A percentile compares a stretch with the other conserved stretches of the same genome.
Evolutionary conservation across 2,113 vertebrate genomes (phyloP).

Genomic region (Peromyscus maniculatus): DNA sequence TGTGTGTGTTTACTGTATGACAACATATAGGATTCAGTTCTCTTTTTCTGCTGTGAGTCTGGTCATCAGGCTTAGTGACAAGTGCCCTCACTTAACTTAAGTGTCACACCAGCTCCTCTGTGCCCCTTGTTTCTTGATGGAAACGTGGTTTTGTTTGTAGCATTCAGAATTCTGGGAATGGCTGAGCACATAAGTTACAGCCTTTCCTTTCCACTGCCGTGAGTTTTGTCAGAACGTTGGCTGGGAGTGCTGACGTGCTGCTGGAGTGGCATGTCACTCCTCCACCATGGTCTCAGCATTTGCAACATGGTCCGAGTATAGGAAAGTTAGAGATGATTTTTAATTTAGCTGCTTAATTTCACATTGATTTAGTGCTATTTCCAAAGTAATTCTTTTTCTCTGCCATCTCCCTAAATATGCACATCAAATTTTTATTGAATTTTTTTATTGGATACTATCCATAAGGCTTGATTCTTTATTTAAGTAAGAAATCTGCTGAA

Average conservation of each 20-base stretch:
- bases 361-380: constrained; percentile 71
- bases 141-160: constrained; percentile 58
- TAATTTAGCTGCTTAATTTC: constrained; percentile 76
- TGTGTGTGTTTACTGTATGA: not conserved
- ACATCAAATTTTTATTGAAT: constrained; percentile 75
- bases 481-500: constrained; percentile 40
- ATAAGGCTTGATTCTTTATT: constrained; percentile 71
- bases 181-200: constrained; percentile 40
- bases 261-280: constrained; percentile 32
- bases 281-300: constrained; percentile 47
- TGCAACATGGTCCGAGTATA: constrained; percentile 76
- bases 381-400: constrained; percentile 66
- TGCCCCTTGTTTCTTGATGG: constrained; percentile 58
- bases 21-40: not conserved
- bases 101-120: not conserved
- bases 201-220: constrained; percentile 42
- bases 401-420: constrained; percentile 57
- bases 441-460: constrained; percentile 7
- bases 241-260: constrained; percentile 61
- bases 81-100: too few species aligned
- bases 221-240: constrained; percentile 50
- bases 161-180: constrained; percentile 33
- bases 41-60: not conserved
- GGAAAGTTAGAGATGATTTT: constrained; percentile 77
- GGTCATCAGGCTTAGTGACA: not conserved